phyloP scores from a whole-genome alignment of 1,140 invertebrate genomes.

The Neodiprion lecontei region DNA sequence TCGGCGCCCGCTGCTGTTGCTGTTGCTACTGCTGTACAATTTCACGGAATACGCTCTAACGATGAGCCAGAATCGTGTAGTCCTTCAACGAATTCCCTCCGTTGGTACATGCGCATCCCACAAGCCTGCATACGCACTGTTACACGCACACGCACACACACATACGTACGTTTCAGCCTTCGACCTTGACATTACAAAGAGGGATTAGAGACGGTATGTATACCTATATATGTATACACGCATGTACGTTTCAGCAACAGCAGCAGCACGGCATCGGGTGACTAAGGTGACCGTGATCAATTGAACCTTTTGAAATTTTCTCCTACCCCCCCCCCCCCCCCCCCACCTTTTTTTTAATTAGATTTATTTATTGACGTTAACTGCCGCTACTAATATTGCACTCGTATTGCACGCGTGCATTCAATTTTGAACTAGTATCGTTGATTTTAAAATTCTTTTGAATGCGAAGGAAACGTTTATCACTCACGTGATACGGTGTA shows the following conservation, averaged over 20 bases:
- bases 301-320: neutral
- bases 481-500: no score
- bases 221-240: neutral
- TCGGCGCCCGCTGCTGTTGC: neutral
- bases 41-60: no score
- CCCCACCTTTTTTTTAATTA: no score
- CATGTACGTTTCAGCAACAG: neutral
- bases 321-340: no score
- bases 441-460: no score
- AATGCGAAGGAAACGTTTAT: no score
- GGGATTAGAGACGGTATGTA: neutral
- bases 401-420: no score
- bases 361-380: no score
- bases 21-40: neutral
- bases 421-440: no score
- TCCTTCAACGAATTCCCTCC: neutral
- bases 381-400: no score
- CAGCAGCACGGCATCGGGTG: neutral
- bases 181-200: constrained; percentile 46
- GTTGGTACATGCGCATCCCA: neutral
- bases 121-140: neutral
- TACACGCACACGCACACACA: neutral
- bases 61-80: no score
- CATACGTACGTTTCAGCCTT: constrained; percentile 30
- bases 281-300: neutral